Conservation (phyloP, 2,888 invertebrate species). For the Melieria omissa region DNA sequence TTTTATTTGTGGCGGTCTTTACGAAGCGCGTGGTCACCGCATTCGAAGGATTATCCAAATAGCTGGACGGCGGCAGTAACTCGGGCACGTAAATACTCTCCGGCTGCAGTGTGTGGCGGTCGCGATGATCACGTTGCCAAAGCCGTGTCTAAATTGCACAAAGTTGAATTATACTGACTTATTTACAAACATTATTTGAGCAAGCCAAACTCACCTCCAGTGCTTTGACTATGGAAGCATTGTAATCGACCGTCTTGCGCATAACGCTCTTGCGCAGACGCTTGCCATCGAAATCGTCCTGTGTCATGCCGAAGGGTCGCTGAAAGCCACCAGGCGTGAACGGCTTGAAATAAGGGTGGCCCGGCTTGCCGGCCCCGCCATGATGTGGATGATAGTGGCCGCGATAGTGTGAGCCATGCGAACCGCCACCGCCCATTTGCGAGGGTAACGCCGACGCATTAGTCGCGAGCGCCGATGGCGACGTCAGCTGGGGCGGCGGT, state of each 20-base stretch:
- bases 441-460: constrained; percentile 58
- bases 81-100: constrained; percentile 96
- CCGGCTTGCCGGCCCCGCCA: constrained; percentile 60
- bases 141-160: constrained; percentile 78
- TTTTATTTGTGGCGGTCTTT: constrained; percentile 99
- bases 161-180: background rate
- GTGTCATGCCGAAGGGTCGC: constrained; percentile 71
- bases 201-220: constrained; percentile 76
- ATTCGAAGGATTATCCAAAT: constrained; percentile 95
- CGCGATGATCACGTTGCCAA: constrained; percentile 94
- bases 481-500: constrained; percentile 61
- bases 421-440: constrained; percentile 46
- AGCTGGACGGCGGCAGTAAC: constrained; percentile 92
- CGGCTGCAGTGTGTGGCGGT: constrained; percentile 89
- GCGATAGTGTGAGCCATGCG: constrained; percentile 49
- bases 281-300: constrained; percentile 96
- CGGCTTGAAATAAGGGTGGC: constrained; percentile 65
- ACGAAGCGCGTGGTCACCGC: constrained; percentile 95
- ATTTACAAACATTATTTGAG: background rate
- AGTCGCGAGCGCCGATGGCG: constrained; percentile 60
- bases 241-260: constrained; percentile 98
- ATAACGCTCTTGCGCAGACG: constrained; percentile 94
- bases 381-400: constrained; percentile 61
- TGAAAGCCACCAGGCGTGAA: constrained; percentile 63
- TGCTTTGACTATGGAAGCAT: constrained; percentile 91